Conservation (phyloP, 1,140 invertebrate genomes). For the Luehdorfia chinensis region DNA sequence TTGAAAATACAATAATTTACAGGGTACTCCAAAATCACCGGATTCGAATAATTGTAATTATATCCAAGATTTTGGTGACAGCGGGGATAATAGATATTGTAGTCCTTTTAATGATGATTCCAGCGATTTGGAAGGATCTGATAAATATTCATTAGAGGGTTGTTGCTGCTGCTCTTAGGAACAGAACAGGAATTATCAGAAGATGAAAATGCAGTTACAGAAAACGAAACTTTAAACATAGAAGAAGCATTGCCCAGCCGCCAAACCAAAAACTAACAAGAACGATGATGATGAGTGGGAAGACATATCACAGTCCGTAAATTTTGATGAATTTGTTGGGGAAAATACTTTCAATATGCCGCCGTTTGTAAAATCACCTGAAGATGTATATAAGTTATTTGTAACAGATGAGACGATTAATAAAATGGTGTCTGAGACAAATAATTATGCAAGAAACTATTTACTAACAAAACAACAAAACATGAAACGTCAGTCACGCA, state of each 20-base stretch:
- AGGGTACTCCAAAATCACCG: not conserved
- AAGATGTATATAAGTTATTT: too few relatives aligned
- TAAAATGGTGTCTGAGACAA: slow-evolving; percentile 4
- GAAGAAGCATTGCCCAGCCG: slow-evolving; percentile 11
- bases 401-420: not conserved
- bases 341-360: slow-evolving; percentile 18
- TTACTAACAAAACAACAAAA: not conserved
- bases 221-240: too few relatives aligned
- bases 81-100: not conserved
- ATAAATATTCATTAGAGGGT: not conserved
- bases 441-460: not conserved
- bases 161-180: not conserved
- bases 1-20: not conserved
- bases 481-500: slow-evolving; percentile 22
- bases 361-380: slow-evolving; percentile 13
- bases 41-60: not conserved
- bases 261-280: slow-evolving; percentile 10
- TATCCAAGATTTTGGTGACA: not conserved
- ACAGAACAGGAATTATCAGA: slow-evolving; percentile 9
- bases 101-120: not conserved
- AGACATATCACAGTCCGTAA: slow-evolving; percentile 13
- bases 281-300: slow-evolving; percentile 19
- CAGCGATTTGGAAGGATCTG: not conserved
- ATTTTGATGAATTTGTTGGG: slow-evolving; percentile 19
- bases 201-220: not conserved